Percentiles rank a stretch among this genome's conserved stretches.
Evolutionary conservation across 2,113 vertebrate genomes (phyloP).

Genomic region (Apteryx mantelli): DNA sequence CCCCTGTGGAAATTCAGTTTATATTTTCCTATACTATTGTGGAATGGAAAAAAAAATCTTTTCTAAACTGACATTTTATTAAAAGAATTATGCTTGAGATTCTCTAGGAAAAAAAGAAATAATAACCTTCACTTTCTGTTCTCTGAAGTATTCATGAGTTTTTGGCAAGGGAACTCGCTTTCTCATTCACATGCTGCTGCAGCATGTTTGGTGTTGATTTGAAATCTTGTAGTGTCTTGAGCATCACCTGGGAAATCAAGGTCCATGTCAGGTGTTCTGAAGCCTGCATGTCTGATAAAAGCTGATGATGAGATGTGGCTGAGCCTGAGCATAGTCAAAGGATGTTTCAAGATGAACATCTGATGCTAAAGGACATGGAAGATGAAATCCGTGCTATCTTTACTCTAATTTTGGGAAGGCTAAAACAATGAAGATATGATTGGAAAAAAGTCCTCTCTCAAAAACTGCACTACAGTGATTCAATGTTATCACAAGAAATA

Average conservation of each 20-base stretch:
- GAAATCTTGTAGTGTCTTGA: slow-evolving; percentile 19
- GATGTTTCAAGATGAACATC: not conserved
- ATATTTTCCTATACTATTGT: not conserved
- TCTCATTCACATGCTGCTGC: slow-evolving; percentile 38
- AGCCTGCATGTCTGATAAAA: slow-evolving; percentile 12
- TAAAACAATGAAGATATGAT: not conserved
- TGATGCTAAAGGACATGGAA: not conserved
- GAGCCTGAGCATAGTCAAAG: not conserved
- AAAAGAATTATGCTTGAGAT: not conserved
- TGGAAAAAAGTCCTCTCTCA: not conserved
- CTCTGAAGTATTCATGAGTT: slow-evolving; percentile 14
- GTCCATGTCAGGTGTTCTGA: slow-evolving; percentile 1
- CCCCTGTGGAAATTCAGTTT: not conserved
- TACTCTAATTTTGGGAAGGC: not conserved
- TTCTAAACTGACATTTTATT: not conserved
- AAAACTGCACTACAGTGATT: not conserved
- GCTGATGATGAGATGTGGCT: slow-evolving; percentile 23
- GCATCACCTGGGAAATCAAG: slow-evolving; percentile 68
- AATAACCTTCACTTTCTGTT: not conserved
- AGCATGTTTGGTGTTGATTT: slow-evolving; percentile 27
- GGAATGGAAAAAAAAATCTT: not conserved
- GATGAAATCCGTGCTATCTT: not conserved
- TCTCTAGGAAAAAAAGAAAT: not conserved
- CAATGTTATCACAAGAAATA: not conserved
- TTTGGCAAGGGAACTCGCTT: slow-evolving; percentile 18